These are phyloP conservation scores for Alcedo atthis DNA, from an alignment of 2,797 vertebrate species.

Conservation along the genomic window DNA sequence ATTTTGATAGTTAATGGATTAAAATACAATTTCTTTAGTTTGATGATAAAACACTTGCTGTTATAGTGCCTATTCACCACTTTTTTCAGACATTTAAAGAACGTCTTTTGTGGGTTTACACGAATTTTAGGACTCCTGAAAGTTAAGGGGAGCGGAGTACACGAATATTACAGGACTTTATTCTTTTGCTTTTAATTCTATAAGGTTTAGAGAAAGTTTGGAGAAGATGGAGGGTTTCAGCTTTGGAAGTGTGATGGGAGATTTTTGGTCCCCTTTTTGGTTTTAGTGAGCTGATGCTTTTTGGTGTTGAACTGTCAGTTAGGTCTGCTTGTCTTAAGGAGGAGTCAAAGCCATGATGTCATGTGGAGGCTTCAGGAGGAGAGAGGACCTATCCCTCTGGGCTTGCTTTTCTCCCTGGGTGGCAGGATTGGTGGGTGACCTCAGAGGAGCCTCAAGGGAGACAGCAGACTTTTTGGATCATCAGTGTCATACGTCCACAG, in stretches of 20 bases:
- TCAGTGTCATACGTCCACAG: neutral
- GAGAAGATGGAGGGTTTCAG: neutral
- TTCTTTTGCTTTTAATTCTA: neutral
- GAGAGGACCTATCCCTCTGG: neutral
- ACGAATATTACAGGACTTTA: neutral
- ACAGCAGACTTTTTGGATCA: neutral
- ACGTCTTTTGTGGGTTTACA: neutral
- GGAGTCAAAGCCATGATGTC: neutral
- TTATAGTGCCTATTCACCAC: neutral
- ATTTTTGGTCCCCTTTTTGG: neutral
- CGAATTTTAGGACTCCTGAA: neutral
- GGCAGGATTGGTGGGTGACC: neutral
- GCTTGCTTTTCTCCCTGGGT: neutral
- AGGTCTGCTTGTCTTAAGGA: neutral
- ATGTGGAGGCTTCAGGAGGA: neutral
- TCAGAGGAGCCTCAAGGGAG: neutral
- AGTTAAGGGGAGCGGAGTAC: neutral
- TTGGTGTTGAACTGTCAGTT: neutral
- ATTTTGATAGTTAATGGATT: neutral
- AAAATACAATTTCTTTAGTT: neutral
- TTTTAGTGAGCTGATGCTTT: neutral
- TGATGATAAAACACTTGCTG: neutral
- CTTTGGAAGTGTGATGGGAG: neutral
- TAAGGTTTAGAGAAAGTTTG: neutral
- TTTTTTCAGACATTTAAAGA: neutral